Evolutionary conservation across 2,113 vertebrate genomes (phyloP).

Genomic region (Castor canadensis): DNA sequence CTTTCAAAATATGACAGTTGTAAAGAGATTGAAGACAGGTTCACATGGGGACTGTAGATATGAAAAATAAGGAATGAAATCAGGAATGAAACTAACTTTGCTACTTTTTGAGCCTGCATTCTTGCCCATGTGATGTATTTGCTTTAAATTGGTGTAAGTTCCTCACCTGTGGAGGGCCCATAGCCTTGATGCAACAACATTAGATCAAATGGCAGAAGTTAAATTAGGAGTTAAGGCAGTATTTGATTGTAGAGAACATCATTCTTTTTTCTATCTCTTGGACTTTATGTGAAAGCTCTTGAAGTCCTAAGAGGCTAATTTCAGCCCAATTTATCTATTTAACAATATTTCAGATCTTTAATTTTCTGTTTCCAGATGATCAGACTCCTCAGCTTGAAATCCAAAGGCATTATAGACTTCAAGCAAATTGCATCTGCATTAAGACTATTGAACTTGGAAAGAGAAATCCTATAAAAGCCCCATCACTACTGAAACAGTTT

Average conservation of each 20-base stretch:
- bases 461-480: constrained; percentile 61
- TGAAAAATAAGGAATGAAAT: constrained; percentile 17
- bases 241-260: constrained; percentile 43
- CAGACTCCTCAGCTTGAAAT: constrained; percentile 59
- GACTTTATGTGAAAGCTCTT: constrained; percentile 46
- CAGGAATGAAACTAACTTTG: not conserved
- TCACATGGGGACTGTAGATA: not conserved
- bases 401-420: constrained; percentile 43
- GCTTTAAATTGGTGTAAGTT: not conserved
- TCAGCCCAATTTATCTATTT: constrained; percentile 64
- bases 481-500: constrained; percentile 56
- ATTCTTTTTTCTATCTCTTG: constrained; percentile 36
- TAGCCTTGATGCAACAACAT: constrained; percentile 42
- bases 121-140: constrained; percentile 8
- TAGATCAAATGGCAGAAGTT: constrained; percentile 64
- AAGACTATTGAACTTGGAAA: constrained; percentile 58
- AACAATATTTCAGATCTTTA: constrained; percentile 56
- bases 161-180: not conserved
- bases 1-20: constrained; percentile 20
- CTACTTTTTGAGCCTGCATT: not conserved
- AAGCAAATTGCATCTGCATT: constrained; percentile 51
- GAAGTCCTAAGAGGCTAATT: constrained; percentile 59
- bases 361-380: constrained; percentile 66
- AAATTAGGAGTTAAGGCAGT: constrained; percentile 68
- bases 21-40: not conserved